Base-by-base conservation (phyloP, 2,888 invertebrate genomes). In the Lasioglossum villosulum region DNA sequence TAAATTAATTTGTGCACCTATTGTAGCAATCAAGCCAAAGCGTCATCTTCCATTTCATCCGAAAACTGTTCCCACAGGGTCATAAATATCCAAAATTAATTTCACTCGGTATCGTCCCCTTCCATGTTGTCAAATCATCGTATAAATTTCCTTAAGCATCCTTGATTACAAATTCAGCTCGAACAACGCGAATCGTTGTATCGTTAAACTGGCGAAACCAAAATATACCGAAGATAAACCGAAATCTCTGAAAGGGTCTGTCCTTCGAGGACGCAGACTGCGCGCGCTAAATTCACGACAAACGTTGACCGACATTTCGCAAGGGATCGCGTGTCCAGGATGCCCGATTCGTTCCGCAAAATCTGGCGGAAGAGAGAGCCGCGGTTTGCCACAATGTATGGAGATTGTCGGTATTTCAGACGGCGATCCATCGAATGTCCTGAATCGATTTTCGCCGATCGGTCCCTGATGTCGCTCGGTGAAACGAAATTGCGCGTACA, bases 311-410 rank as follows among this genome's bases (percentile, higher is more conserved):
- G 87, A 87, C 75, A 87, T 79, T 84, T 78, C 73, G 68, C 4
- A 45, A 56, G 23, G 75, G 82, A 87, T 83, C 83, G 84, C 83
- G 72, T 85, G 84, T 83, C 70, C 89, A 79, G 78, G 79, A 86
- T 81, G 81, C 45, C 39, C 27, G 81, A 82, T 83, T 71, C 63
- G 75, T 81, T 75, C 72, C 74, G 52, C 42, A 75, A 34, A 75
- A 73, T 79, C 72, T 76, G 82, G 39, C 82, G 83, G 80, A 80
- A 75, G 81, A 84, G 82, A 86, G 87, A 84, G 80, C 72, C 72
- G 70, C 68, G 42, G 71, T 71, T 77, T 23, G 37, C 39, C 77
- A 78, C 79, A 80, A 88, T 86, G 79, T 83, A 82, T 59, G 78
- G 56, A 82, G 52, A 88, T 88, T 78, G 56, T 56, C 16, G 70